Percentiles rank a stretch among this genome's conserved stretches.
These are phyloP conservation scores for Micronisus gabar DNA, from an alignment of 2,113 vertebrate species.

Conservation along the genomic window DNA sequence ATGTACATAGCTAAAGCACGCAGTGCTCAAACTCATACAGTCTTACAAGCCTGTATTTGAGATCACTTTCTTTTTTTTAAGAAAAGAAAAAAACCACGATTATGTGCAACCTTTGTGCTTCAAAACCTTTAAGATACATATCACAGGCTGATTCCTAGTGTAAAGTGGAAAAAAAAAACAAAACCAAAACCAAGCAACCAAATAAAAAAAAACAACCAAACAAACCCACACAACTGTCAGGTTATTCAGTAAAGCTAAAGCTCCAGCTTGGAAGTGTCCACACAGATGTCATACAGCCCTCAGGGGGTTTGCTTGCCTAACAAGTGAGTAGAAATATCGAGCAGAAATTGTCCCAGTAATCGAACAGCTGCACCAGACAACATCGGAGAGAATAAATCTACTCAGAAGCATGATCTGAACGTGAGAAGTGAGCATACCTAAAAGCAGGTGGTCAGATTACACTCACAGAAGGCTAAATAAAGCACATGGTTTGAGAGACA, in stretches of 20 bases:
- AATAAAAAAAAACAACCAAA: neutral
- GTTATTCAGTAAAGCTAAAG: neutral
- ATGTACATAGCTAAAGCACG: fast-evolving
- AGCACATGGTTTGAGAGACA: neutral
- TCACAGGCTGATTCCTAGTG: neutral
- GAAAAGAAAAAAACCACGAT: neutral
- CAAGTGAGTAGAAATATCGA: too few species aligned
- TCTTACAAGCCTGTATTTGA: neutral
- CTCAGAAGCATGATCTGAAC: fast-evolving
- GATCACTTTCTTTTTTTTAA: too few species aligned
- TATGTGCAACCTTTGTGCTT: neutral
- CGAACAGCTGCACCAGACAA: neutral
- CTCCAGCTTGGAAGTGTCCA: too few species aligned
- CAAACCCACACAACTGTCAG: neutral
- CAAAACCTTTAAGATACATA: neutral
- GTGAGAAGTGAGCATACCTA: neutral
- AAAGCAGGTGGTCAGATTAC: too few species aligned
- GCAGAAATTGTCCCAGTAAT: neutral
- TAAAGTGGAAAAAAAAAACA: neutral
- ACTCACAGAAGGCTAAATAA: neutral
- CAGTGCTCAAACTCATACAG: fast-evolving
- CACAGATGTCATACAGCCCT: neutral
- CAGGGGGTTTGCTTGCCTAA: neutral
- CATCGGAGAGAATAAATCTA: too few species aligned
- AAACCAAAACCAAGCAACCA: too few species aligned